Evolutionary conservation across 2,888 invertebrate genomes (phyloP), one percentile per base, ranked within the genome.

Genomic region (Drosophila multiciliata): DNA sequence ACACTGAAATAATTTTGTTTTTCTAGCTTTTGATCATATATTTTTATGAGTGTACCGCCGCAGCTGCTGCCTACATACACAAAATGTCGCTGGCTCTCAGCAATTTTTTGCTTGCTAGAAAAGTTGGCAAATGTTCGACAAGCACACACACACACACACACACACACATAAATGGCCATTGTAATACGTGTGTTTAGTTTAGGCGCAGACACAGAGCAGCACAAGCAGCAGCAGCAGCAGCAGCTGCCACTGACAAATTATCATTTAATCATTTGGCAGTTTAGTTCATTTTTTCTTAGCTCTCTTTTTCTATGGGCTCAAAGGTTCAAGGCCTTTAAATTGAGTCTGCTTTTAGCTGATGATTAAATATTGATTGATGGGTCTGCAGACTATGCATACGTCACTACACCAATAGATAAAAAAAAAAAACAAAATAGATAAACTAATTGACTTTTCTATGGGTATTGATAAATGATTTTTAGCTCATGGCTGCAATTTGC

Each of bases 201-300:
- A 70, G 77, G 76, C 59, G 45, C 49, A 64, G 53, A 52, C 66
- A 67, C 40, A 48, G 6, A 29, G 52, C 54, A 67, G 54, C 55
- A 74, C 57, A 20, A 66, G 54, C 17, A 54, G 54, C 66, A 77
- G 75, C 66, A 66, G 52, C 32, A 50, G n/a, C 66, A 67, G 64
- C 66, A 80, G 74, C 74, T 87, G 86, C 75, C 75, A 53, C 66
- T 86, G 86, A 86, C 86, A 87, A 87, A 84, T 86, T 79, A 80
- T 87, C 87, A 81, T 87, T 87, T 81, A 86, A 87, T 87, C 86
- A 86, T 78, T 76, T 75, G 59, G 54, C 75, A 76, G 71, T 68
- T 80, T 80, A 63, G 66, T 57, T 42, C 15, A 58, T 40, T 53
- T 36, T 11, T 32, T 52, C 48, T 15, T 42, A 23, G 45, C 20